These are phyloP conservation scores for Melanerpes formicivorus DNA, from an alignment of 2,113 vertebrate species.

Conservation along the genomic window DNA sequence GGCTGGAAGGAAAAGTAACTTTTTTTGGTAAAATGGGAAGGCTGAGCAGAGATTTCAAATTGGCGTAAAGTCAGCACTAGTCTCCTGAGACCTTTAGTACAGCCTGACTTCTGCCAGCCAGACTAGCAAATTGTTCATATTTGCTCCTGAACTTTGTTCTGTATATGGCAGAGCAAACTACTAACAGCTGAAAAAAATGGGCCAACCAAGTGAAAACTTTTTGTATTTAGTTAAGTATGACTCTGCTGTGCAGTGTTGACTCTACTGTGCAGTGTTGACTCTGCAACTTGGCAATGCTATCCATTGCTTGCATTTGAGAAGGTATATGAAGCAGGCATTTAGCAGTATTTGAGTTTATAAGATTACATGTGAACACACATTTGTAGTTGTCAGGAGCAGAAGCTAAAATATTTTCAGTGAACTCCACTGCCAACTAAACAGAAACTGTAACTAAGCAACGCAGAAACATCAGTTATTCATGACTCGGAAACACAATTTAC, in stretches of 20 bases:
- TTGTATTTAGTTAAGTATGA: neutral
- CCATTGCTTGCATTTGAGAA: neutral
- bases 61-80: neutral
- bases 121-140: neutral
- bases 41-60: neutral
- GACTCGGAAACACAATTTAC: slow-evolving; percentile 33
- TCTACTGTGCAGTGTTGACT: neutral
- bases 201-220: neutral
- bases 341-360: neutral
- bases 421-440: slow-evolving; percentile 37
- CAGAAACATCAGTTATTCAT: slow-evolving; percentile 47
- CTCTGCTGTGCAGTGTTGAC: neutral
- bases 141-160: slow-evolving; percentile 42
- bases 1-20: slow-evolving; percentile 25
- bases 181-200: slow-evolving; percentile 5
- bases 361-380: neutral
- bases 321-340: neutral
- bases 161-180: neutral
- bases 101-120: slow-evolving; percentile 1
- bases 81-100: neutral
- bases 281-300: neutral
- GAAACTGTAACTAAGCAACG: slow-evolving; percentile 59
- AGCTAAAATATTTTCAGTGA: slow-evolving; percentile 48
- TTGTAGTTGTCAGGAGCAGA: slow-evolving; percentile 34
- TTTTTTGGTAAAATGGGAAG: slow-evolving; percentile 6